These are phyloP conservation scores for Enteromius paludinosus DNA, from an alignment of 2,797 vertebrate species.

Conservation along the genomic window DNA sequence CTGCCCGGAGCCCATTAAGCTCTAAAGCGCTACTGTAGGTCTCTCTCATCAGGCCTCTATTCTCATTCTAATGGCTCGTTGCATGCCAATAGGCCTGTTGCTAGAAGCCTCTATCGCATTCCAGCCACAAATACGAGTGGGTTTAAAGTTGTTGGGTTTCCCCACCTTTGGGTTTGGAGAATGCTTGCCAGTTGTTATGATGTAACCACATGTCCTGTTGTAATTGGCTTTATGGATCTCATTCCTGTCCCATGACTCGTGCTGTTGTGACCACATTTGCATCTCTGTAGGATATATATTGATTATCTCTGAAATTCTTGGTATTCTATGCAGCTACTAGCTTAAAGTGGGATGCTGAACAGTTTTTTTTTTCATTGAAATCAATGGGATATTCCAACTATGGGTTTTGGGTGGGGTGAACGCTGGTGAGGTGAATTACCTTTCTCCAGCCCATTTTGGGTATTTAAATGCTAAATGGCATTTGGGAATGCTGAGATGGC, in stretches of 20 bases:
- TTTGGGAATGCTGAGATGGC: constrained; percentile 49
- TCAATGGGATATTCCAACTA: constrained; percentile 30
- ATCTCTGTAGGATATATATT: neutral
- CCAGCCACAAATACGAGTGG: constrained; percentile 52
- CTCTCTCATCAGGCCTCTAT: constrained; percentile 60
- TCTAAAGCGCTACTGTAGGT: constrained; percentile 62
- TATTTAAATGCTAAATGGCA: constrained; percentile 32
- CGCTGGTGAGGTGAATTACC: constrained; percentile 43
- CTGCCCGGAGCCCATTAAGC: constrained; percentile 62
- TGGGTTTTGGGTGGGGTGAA: constrained; percentile 8
- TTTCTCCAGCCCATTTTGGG: constrained; percentile 33
- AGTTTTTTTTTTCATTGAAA: constrained; percentile 43
- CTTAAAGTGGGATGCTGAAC: constrained; percentile 19
- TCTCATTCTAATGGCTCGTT: constrained; percentile 62
- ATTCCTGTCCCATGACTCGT: constrained; percentile 3
- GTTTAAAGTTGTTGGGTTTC: constrained; percentile 27
- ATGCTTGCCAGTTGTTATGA: constrained; percentile 6
- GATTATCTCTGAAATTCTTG: constrained; percentile 13
- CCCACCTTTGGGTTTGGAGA: constrained; percentile 23
- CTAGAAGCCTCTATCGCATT: constrained; percentile 53
- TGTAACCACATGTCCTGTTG: constrained; percentile 23
- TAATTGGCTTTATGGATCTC: constrained; percentile 17
- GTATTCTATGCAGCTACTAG: constrained; percentile 1
- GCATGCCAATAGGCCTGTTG: constrained; percentile 54
- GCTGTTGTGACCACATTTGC: constrained; percentile 7